Conservation (phyloP, 1,140 invertebrate species). For the Heliothis subflexa region DNA sequence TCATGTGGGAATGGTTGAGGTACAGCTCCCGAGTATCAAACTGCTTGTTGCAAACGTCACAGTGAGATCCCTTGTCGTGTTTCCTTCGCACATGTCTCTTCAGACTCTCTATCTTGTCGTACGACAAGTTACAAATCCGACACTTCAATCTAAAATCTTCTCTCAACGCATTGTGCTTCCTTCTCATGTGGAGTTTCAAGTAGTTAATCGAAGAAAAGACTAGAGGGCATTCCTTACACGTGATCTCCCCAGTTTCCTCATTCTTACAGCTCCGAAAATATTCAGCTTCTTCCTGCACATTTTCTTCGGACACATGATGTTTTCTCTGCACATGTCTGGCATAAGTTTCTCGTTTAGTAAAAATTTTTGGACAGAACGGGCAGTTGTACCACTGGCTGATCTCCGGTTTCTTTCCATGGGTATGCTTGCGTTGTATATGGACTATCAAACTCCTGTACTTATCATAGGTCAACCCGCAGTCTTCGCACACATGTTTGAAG, state of each 20-base stretch:
- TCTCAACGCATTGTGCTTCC: slow-evolving; percentile 77
- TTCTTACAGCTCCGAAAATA: slow-evolving; percentile 60
- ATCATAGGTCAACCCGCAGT: slow-evolving; percentile 79
- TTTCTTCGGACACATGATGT: slow-evolving; percentile 71
- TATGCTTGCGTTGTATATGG: slow-evolving; percentile 77
- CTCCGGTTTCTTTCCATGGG: slow-evolving; percentile 55
- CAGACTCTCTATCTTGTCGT: slow-evolving; percentile 79
- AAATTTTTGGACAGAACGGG: slow-evolving; percentile 78
- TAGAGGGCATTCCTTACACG: slow-evolving; percentile 74
- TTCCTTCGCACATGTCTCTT: slow-evolving; percentile 79
- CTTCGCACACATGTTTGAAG: slow-evolving; percentile 71
- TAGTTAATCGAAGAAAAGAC: slow-evolving; percentile 76
- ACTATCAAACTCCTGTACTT: slow-evolving; percentile 79
- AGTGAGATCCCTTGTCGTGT: slow-evolving; percentile 73
- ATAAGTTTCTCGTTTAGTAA: slow-evolving; percentile 77
- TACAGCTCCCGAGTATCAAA: slow-evolving; percentile 74
- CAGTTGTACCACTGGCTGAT: slow-evolving; percentile 73
- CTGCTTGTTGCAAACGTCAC: slow-evolving; percentile 76
- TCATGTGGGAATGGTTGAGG: slow-evolving; percentile 74
- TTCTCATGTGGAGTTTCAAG: slow-evolving; percentile 78
- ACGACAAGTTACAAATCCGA: slow-evolving; percentile 77
- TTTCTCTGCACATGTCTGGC: slow-evolving; percentile 79
- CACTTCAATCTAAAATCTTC: slow-evolving; percentile 79
- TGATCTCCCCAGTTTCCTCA: slow-evolving; percentile 72
- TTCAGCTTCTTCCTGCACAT: slow-evolving; percentile 48